phyloP scores from a whole-genome alignment of 2,888 invertebrate species.

The Drosophila mayaguana region DNA sequence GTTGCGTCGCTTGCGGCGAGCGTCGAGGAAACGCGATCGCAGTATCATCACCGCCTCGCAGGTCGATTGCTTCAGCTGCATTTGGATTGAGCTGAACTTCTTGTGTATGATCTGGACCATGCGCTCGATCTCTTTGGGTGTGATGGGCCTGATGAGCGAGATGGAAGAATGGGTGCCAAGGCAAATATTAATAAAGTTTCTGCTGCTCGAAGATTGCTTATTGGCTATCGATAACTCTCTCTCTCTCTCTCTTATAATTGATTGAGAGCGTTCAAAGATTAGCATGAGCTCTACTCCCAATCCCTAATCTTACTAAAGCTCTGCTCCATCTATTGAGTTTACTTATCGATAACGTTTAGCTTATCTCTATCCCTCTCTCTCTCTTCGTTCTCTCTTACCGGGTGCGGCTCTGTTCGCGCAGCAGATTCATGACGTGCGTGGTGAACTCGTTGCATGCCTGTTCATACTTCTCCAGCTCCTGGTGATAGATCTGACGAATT shows the following conservation, averaged over 20 bases:
- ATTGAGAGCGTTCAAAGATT: too few species aligned
- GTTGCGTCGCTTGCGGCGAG: constrained; percentile 96
- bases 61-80: constrained; percentile 99
- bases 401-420: constrained; percentile 98
- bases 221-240: not conserved
- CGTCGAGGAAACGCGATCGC: constrained; percentile 90
- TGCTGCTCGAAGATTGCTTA: not conserved
- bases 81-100: constrained; percentile 98
- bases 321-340: not conserved
- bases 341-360: constrained; percentile 3
- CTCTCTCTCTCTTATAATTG: too few species aligned
- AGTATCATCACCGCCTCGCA: constrained; percentile 99
- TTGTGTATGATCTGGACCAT: constrained; percentile 99
- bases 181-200: not conserved
- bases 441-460: constrained; percentile 99
- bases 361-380: accelerated
- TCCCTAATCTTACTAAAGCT: not conserved
- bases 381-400: constrained; percentile 75
- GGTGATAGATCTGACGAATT: constrained; percentile 99
- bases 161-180: not conserved
- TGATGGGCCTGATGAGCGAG: constrained; percentile 90
- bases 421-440: constrained; percentile 99
- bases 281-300: not conserved
- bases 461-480: constrained; percentile 99
- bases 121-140: constrained; percentile 99